Conservation (phyloP, 2,888 invertebrate species). For the Heteropelma amictum region DNA sequence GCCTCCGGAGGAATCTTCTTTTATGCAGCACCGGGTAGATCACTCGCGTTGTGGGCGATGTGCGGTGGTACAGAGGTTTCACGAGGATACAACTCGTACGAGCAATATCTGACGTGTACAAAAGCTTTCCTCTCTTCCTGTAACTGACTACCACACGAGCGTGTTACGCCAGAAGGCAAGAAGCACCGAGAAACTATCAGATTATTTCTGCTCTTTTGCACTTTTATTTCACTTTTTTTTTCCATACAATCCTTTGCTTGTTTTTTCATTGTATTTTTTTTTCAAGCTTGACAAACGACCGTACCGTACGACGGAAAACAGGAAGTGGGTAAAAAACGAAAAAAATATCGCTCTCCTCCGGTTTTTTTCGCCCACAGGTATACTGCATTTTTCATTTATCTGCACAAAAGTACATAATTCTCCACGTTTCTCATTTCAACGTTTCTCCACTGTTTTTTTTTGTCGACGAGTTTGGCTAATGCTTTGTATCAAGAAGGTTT, state of each 20-base stretch:
- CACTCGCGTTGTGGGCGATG: background rate
- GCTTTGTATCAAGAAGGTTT: no score
- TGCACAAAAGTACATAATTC: background rate
- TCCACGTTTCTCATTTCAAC: background rate
- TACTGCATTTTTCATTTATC: background rate
- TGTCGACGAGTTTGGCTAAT: background rate
- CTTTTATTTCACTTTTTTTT: slow-evolving; percentile 16
- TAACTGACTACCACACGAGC: background rate
- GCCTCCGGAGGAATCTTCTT: background rate
- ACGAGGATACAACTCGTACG: background rate
- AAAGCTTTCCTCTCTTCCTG: slow-evolving; percentile 4
- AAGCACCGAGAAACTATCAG: slow-evolving; percentile 30
- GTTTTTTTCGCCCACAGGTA: background rate
- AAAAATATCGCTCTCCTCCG: background rate
- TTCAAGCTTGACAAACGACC: slow-evolving; percentile 18
- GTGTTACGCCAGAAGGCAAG: slow-evolving; percentile 1
- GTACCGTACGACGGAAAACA: background rate
- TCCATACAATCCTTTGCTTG: background rate
- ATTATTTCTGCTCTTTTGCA: slow-evolving; percentile 28
- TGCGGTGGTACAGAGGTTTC: background rate
- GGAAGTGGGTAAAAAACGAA: background rate
- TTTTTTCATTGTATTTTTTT: slow-evolving; percentile 1
- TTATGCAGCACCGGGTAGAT: background rate
- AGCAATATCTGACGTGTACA: background rate
- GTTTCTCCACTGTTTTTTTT: background rate